Conservation (phyloP, 2,797 vertebrate genomes). For the Sebastes baramenuke region DNA sequence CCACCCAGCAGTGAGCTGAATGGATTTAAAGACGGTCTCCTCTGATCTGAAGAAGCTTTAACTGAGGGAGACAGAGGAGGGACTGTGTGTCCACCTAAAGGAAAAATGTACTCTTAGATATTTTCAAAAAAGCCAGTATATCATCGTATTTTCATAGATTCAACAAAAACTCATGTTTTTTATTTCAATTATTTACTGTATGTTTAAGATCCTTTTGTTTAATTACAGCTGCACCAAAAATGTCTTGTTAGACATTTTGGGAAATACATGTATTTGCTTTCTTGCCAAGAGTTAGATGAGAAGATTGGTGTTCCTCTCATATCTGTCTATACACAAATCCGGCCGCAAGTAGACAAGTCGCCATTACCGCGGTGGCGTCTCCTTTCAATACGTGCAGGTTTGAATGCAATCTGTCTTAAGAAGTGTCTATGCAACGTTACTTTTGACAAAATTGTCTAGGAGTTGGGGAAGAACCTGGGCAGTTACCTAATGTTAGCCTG, state of each 20-base stretch:
- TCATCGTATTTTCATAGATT: background rate
- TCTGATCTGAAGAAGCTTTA: background rate
- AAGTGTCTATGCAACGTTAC: too few species aligned
- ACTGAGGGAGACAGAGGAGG: background rate
- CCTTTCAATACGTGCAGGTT: too few species aligned
- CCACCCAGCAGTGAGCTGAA: constrained; percentile 1
- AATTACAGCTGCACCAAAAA: background rate
- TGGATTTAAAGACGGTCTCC: constrained; percentile 13
- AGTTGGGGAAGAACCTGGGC: too few species aligned
- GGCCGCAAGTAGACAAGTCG: too few species aligned
- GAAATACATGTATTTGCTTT: background rate
- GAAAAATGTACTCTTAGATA: background rate
- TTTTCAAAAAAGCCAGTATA: background rate
- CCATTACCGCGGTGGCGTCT: too few species aligned
- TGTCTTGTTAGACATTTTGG: background rate
- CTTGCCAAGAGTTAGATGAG: background rate
- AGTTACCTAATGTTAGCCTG: too few species aligned
- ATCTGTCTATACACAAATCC: too few species aligned
- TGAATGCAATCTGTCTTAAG: too few species aligned
- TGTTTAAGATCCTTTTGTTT: background rate
- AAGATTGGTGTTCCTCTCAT: background rate
- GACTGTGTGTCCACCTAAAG: background rate
- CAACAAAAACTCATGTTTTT: background rate
- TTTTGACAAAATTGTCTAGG: too few species aligned
- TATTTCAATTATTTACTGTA: background rate